Conservation (phyloP, 2,113 vertebrate species). For the Pangasianodon gigas region DNA sequence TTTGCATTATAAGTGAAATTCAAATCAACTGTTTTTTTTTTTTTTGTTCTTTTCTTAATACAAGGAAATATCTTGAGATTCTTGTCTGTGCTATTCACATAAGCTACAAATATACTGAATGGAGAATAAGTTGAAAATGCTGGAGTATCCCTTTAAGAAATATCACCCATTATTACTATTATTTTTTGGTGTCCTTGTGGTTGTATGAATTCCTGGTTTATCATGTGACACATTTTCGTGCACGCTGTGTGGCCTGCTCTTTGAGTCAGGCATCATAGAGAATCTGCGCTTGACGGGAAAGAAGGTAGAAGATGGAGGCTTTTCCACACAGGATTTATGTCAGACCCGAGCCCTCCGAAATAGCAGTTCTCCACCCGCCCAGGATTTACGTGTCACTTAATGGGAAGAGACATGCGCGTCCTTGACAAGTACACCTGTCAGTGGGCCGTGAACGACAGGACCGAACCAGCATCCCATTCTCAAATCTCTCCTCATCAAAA, state of each 20-base stretch:
- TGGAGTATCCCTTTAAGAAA: background rate
- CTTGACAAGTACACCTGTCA: conserved; percentile 73
- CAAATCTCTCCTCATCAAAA: conserved; percentile 45
- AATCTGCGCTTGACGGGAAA: conserved; percentile 58
- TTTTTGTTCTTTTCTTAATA: background rate
- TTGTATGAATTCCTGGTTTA: background rate
- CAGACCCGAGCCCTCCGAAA: conserved; percentile 65
- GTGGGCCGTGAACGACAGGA: conserved; percentile 65
- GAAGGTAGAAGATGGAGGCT: conserved; percentile 76
- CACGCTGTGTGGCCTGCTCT: conserved; percentile 24
- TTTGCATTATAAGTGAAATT: background rate
- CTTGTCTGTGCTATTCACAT: background rate
- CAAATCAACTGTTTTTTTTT: background rate
- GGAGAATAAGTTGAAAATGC: background rate
- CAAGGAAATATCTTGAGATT: background rate
- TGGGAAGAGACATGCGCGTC: conserved; percentile 70
- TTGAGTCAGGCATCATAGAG: conserved; percentile 62
- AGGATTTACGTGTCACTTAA: conserved; percentile 72
- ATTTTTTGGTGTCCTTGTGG: background rate
- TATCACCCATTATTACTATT: background rate
- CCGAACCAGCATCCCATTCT: conserved; percentile 51
- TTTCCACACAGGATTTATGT: conserved; percentile 69
- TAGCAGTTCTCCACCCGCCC: conserved; percentile 64
- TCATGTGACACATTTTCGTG: background rate
- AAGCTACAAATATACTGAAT: background rate